Percentiles rank a stretch among this genome's conserved stretches.
Conservation (phyloP, 35 echinoderm and acorn worm species). For the Heliocidaris erythrogramma region DNA sequence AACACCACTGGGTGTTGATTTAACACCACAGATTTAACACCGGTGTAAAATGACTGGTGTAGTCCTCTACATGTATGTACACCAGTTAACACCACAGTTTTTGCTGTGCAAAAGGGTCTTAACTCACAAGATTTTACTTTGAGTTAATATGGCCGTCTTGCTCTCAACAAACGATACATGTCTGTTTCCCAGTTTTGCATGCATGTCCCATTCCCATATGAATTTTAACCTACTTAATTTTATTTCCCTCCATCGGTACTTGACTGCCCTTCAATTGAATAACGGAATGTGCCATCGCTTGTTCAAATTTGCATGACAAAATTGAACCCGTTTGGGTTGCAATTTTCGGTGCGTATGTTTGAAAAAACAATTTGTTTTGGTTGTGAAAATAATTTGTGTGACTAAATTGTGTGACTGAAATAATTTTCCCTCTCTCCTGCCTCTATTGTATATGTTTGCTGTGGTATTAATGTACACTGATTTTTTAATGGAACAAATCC, state of each 20-base stretch:
- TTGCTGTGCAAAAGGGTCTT: no score
- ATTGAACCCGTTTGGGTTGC: background rate
- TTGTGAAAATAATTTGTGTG: background rate
- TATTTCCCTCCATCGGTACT: background rate
- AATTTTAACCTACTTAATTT: background rate
- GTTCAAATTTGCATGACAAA: conserved; percentile 12
- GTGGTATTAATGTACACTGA: background rate
- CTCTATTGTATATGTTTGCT: background rate
- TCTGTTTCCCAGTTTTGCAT: background rate
- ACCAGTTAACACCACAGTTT: no score
- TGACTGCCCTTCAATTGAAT: background rate
- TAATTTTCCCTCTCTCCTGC: background rate
- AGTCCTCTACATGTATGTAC: no score
- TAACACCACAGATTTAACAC: no score
- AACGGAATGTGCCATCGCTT: background rate
- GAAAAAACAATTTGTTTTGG: background rate
- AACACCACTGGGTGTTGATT: no score
- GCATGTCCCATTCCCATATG: background rate
- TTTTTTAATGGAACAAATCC: background rate
- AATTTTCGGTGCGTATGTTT: background rate
- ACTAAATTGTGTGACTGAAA: background rate
- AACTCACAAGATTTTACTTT: no score
- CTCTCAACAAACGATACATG: background rate
- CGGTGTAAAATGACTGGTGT: no score
- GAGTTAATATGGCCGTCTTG: no score